These are phyloP conservation scores for Procambarus virginalis DNA, from an alignment of 1,140 invertebrate genomes.

Conservation along the genomic window DNA sequence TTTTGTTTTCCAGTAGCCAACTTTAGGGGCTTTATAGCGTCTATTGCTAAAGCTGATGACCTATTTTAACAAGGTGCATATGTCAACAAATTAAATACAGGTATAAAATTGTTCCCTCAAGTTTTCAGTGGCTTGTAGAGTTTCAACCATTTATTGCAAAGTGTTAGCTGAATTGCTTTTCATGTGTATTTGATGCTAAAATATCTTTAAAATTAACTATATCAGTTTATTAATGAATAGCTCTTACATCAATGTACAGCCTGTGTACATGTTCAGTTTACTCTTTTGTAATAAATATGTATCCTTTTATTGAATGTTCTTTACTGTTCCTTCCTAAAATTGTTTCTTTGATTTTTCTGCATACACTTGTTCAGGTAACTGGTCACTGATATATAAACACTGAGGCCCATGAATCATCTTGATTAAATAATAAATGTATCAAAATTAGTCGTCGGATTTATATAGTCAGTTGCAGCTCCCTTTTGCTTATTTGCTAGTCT, in stretches of 20 bases:
- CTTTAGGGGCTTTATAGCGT: no score
- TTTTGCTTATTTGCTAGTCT: no score
- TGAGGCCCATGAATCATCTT: no score
- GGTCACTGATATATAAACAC: no score
- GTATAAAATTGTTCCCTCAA: slow-evolving; percentile 10
- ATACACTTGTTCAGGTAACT: no score
- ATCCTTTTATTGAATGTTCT: slow-evolving; percentile 53
- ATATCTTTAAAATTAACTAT: slow-evolving; percentile 39
- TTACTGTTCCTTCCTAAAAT: background rate
- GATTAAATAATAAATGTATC: no score
- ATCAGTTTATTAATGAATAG: slow-evolving; percentile 53
- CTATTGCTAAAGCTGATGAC: no score
- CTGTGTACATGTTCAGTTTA: slow-evolving; percentile 63
- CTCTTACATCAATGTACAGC: slow-evolving; percentile 54
- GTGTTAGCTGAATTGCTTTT: slow-evolving; percentile 65
- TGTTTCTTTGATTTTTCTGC: no score
- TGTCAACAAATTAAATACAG: background rate
- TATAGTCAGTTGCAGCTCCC: no score
- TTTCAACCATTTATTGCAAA: slow-evolving; percentile 53
- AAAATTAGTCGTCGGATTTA: no score
- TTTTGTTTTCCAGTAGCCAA: no score
- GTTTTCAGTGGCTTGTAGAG: slow-evolving; percentile 57
- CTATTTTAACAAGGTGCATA: no score
- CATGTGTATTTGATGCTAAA: slow-evolving; percentile 60
- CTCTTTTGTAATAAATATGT: slow-evolving; percentile 69